Evolutionary conservation across 2,888 invertebrate genomes (phyloP), one percentile per base, ranked within the genome.

Genomic region (Hirtodrosophila trivittata): DNA sequence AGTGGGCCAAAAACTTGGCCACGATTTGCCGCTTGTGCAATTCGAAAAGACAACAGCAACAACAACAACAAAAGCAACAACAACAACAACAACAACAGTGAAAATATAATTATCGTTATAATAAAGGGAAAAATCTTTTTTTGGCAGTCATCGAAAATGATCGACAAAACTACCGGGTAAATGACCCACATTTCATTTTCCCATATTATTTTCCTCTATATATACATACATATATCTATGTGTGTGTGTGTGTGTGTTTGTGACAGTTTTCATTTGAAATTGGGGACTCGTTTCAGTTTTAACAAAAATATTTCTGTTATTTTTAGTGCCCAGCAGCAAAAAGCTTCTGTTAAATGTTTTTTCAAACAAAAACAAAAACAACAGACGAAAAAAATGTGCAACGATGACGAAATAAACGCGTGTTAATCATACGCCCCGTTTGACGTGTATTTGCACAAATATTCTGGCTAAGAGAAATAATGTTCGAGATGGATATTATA

Each of bases 1-100:
- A 82, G 38, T 60, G 62, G 39, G 60, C 46, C 58, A 50, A 67
- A 71, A 59, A 72, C 66, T 78, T 81, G 78, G 81, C 69, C 80
- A 81, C 80, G 82, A 82, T 73, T 75, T 75, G 45, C 14, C 33
- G 73, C 39, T 80, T 80, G 80, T 77, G 78, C 69, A 80, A 80
- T 66, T 28, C 26, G 60, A 71, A 72, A 52, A 64, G 33, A 25
- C 28, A 41, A 8, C 33, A 35, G 32, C 4, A 41, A 41, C 5
- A 46, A 55, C 14, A 51, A 72, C 57, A 66, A 63, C 72, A 56
- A 41, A 41, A 52, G 39, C 42, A 56, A 43, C 42, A 57, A 59
- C 43, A 64, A 58, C 52, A 42, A 10, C 39, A 50, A 41, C 33
- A 39, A 41, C 9, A 50, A 28, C 16, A 52, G 33, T 69, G 58